These are phyloP conservation scores for Anastrepha ludens DNA, from an alignment of 1,140 invertebrate species.

Conservation along the genomic window DNA sequence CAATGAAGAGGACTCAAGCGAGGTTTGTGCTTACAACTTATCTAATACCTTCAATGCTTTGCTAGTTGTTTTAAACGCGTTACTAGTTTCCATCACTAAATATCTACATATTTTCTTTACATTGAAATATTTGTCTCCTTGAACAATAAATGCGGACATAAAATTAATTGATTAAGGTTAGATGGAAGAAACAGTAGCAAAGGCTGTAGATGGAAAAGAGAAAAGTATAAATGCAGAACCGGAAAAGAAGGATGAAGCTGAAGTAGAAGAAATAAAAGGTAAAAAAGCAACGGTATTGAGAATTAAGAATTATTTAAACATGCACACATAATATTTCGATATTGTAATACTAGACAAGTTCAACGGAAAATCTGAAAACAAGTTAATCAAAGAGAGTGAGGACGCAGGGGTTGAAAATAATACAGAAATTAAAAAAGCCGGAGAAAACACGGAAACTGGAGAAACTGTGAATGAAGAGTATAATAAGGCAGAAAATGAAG, in stretches of 20 bases:
- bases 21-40: not conserved
- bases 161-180: not conserved
- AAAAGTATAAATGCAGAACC: not conserved
- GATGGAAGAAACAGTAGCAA: constrained; percentile 41
- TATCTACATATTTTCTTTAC: not conserved
- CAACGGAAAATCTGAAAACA: too few species aligned
- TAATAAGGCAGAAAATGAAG: constrained; percentile 12
- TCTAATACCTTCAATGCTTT: not conserved
- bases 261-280: constrained; percentile 35
- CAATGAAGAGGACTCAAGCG: not conserved
- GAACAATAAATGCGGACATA: not conserved
- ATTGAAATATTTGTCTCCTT: not conserved
- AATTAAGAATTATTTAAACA: not conserved
- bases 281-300: constrained; percentile 1
- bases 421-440: too few species aligned
- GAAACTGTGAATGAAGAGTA: not conserved
- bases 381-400: too few species aligned
- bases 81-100: not conserved
- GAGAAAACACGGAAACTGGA: not conserved
- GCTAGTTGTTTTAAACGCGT: not conserved
- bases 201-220: constrained; percentile 29
- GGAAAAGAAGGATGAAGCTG: constrained; percentile 52
- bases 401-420: too few species aligned
- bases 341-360: not conserved
- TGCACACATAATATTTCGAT: not conserved